These are phyloP conservation scores for Tragelaphus strepsiceros DNA, from an alignment of 2,113 vertebrate genomes.

Conservation along the genomic window DNA sequence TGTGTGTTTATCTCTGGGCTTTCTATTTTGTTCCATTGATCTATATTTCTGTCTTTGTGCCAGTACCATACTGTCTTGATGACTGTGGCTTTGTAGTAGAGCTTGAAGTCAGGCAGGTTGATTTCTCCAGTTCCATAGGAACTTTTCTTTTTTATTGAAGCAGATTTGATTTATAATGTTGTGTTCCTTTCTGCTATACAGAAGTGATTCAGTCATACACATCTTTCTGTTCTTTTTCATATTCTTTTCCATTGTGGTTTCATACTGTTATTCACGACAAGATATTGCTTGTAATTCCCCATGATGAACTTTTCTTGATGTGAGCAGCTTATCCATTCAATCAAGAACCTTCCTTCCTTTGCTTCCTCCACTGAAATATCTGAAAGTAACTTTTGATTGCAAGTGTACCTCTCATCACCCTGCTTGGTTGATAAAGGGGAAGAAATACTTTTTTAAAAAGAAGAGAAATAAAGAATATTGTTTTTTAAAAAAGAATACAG, in stretches of 20 bases:
- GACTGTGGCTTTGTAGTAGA: too few relatives aligned
- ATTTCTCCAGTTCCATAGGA: background rate
- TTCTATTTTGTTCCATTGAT: too few relatives aligned
- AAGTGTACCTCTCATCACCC: background rate
- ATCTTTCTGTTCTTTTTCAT: background rate
- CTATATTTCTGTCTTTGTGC: too few relatives aligned
- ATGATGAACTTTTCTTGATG: background rate
- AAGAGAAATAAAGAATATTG: background rate
- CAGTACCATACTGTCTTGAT: too few relatives aligned
- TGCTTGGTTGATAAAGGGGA: background rate
- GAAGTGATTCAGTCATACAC: background rate
- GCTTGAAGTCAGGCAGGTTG: too few relatives aligned
- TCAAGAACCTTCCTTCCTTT: background rate
- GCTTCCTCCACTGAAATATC: background rate
- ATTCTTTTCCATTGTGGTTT: background rate
- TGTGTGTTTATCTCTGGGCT: too few relatives aligned
- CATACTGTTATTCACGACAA: background rate
- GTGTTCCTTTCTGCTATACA: background rate
- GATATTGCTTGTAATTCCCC: background rate
- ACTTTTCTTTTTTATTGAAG: background rate
- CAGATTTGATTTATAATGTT: background rate
- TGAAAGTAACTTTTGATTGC: background rate
- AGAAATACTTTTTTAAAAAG: background rate
- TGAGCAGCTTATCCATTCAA: background rate
- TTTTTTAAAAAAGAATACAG: background rate